A percentile compares a stretch with the other conserved stretches of the same genome.
Conservation (phyloP, 2,797 vertebrate species). For the Podargus strigoides region DNA sequence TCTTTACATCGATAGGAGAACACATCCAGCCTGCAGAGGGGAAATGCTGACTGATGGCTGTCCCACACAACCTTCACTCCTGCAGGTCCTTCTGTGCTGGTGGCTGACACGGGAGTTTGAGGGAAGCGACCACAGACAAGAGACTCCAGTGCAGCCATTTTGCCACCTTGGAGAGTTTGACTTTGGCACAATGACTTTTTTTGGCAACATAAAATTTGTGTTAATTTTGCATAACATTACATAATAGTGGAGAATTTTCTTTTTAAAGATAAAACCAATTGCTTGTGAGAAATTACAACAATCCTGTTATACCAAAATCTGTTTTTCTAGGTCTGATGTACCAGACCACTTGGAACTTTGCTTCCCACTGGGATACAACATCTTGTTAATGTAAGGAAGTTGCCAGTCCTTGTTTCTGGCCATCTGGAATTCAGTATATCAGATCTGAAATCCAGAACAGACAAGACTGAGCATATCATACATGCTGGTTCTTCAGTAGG, state of each 20-base stretch:
- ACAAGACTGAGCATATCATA: background rate
- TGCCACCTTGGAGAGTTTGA: background rate
- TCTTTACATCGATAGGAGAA: background rate
- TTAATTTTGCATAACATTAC: background rate
- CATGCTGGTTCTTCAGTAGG: background rate
- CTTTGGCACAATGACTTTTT: background rate
- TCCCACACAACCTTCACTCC: background rate
- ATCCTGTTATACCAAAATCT: background rate
- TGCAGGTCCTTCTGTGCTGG: background rate
- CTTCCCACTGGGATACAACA: background rate
- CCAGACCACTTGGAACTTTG: background rate
- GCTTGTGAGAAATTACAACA: background rate
- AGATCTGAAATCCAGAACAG: background rate
- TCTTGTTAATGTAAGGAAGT: background rate
- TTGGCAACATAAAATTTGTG: background rate
- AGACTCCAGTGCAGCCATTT: background rate
- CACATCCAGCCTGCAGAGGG: background rate
- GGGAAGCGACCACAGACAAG: background rate
- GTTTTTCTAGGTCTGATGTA: background rate
- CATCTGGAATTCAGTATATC: background rate
- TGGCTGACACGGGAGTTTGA: rapidly evolving
- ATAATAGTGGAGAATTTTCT: background rate
- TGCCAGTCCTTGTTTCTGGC: background rate
- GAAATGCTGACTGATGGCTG: background rate
- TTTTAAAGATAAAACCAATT: background rate